Percentiles rank a stretch among this genome's conserved stretches.
Conservation (phyloP, 1,140 invertebrate genomes). For the Stegodyphus dumicola region DNA sequence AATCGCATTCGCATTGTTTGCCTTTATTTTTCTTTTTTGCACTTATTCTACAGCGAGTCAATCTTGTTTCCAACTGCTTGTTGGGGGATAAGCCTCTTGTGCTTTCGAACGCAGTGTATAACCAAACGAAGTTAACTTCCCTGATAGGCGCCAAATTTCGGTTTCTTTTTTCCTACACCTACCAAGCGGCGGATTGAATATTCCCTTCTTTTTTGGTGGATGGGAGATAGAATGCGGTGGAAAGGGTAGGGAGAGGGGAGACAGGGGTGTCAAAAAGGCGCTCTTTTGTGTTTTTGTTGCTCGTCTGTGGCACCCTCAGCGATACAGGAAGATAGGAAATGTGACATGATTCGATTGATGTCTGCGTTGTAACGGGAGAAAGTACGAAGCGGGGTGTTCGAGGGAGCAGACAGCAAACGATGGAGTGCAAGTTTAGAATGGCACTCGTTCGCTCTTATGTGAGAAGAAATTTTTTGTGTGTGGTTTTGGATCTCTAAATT, state of each 20-base stretch:
- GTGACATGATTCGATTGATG: conserved; percentile 45
- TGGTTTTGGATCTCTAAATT: too few species aligned
- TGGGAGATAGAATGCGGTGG: not conserved
- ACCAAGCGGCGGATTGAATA: not conserved
- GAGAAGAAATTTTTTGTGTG: too few species aligned
- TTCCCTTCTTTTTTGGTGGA: not conserved
- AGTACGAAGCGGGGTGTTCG: not conserved
- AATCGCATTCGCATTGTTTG: too few species aligned
- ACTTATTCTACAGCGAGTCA: not conserved
- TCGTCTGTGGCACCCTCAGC: conserved; percentile 6
- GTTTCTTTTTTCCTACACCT: not conserved
- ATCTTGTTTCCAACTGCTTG: not conserved
- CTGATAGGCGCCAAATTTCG: not conserved
- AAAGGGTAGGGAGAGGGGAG: not conserved
- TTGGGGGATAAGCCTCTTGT: not conserved
- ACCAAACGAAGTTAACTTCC: not conserved
- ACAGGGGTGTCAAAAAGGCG: conserved; percentile 27
- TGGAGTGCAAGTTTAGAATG: not conserved
- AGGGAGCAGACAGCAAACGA: not conserved
- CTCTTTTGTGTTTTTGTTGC: conserved; percentile 28
- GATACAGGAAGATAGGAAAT: conserved; percentile 43
- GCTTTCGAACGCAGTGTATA: not conserved
- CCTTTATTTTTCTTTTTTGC: not conserved
- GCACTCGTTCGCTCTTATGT: not conserved
- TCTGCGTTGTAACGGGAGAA: conserved; percentile 19